Percentiles rank a stretch among this genome's conserved stretches.
Conservation (phyloP, 1,140 invertebrate genomes). For the Drosophila oshimai region DNA sequence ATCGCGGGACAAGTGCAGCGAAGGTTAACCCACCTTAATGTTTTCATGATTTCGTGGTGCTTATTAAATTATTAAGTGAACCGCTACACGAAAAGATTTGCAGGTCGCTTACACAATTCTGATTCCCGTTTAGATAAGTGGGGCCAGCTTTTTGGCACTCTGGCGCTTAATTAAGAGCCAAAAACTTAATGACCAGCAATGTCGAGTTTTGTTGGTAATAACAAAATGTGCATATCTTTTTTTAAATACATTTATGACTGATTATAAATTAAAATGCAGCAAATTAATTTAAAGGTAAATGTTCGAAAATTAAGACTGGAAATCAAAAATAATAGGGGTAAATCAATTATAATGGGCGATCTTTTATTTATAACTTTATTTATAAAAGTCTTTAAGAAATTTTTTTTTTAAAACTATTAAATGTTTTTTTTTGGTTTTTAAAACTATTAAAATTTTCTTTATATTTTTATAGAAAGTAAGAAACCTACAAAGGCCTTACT, state of each 20-base stretch:
- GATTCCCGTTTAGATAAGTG: conserved; percentile 66
- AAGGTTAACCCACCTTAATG: background rate
- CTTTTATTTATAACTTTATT: too few species aligned
- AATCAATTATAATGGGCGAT: too few species aligned
- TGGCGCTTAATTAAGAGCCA: conserved; percentile 59
- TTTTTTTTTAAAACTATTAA: too few species aligned
- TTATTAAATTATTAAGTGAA: conserved; percentile 78
- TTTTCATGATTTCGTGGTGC: conserved; percentile 59
- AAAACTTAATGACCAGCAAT: conserved; percentile 3
- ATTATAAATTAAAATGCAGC: too few species aligned
- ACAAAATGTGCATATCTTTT: background rate
- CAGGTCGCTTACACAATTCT: conserved; percentile 63
- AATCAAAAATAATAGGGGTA: too few species aligned
- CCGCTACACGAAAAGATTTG: conserved; percentile 47
- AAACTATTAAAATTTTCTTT: too few species aligned
- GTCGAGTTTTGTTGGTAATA: background rate
- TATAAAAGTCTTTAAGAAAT: too few species aligned
- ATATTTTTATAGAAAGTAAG: too few species aligned
- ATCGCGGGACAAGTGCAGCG: conserved; percentile 57
- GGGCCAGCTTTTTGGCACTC: conserved; percentile 32
- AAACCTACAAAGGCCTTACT: too few species aligned
- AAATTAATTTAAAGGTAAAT: background rate
- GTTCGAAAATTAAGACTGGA: too few species aligned
- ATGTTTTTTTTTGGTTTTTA: too few species aligned
- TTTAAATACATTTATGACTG: too few species aligned